Percentiles rank a stretch among this genome's conserved stretches.
phyloP scores from a whole-genome alignment of 1,140 invertebrate species.

The Pogonognathellus flavescens region DNA sequence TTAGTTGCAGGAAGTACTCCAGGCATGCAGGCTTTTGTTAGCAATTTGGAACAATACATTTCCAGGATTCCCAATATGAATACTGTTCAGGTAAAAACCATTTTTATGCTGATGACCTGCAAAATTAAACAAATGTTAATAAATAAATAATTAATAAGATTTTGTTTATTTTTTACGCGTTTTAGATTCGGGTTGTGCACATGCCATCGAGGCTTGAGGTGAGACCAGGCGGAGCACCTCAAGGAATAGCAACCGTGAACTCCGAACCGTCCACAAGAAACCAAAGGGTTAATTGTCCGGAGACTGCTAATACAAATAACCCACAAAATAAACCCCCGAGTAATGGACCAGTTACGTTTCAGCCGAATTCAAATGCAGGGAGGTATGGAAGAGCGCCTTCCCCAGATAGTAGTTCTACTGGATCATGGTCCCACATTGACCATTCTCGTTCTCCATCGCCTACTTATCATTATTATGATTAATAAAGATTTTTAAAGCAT shows the following conservation, averaged over 20 bases:
- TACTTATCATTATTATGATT: not conserved
- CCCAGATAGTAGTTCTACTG: not conserved
- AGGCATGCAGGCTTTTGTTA: not conserved
- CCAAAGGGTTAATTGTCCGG: not conserved
- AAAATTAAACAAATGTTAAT: too few species aligned
- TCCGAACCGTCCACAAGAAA: not conserved
- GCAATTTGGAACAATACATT: slow-evolving; percentile 38
- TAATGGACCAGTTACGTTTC: too few species aligned
- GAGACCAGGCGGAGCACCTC: not conserved
- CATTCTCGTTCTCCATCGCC: not conserved
- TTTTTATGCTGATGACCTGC: not conserved
- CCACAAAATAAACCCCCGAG: not conserved
- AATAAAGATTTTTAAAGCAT: not conserved
- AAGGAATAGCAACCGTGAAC: not conserved
- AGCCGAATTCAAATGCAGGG: not conserved
- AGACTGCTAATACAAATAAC: not conserved
- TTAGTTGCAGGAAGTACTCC: not conserved
- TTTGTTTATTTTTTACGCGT: not conserved
- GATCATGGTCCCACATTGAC: not conserved
- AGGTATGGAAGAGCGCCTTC: not conserved
- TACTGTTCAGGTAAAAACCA: slow-evolving; percentile 22
- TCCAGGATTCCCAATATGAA: slow-evolving; percentile 24
- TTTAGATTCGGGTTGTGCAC: not conserved
- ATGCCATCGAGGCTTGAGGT: not conserved
- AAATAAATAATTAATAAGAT: too few species aligned